Percentiles rank a stretch among this genome's conserved stretches.
Conservation (phyloP, 2,888 invertebrate species). For the Megaustenia siamemsis region DNA sequence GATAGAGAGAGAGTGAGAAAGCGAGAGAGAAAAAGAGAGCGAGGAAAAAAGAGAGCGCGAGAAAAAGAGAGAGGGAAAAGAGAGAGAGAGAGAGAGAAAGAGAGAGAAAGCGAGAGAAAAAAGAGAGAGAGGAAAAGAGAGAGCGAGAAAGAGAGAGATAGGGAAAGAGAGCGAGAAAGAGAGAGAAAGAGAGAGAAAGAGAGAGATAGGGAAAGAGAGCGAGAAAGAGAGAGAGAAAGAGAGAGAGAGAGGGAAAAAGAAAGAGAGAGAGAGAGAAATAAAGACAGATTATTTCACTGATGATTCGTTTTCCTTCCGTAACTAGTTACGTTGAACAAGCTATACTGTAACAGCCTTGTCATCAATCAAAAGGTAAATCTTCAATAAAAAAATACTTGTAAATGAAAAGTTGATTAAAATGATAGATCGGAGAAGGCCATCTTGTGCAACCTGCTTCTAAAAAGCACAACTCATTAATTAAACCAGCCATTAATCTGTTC, state of each 20-base stretch:
- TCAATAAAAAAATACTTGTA: too few relatives aligned
- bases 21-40: not conserved
- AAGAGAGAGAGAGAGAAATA: not conserved
- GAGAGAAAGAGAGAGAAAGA: conserved; percentile 41
- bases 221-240: conserved; percentile 32
- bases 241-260: conserved; percentile 1
- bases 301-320: not conserved
- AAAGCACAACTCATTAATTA: too few relatives aligned
- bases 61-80: not conserved
- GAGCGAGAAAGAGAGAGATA: not conserved
- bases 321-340: too few relatives aligned
- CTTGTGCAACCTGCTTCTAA: not conserved
- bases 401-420: too few relatives aligned
- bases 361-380: too few relatives aligned
- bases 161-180: not conserved
- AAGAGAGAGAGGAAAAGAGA: not conserved
- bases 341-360: too few relatives aligned
- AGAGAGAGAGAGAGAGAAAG: conserved; percentile 11
- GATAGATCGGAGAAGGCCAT: not conserved
- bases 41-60: not conserved
- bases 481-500: too few relatives aligned
- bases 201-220: conserved; percentile 27
- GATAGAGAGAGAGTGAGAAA: not conserved
- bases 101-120: conserved; percentile 33
- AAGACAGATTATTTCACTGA: not conserved